A percentile compares a stretch with the other conserved stretches of the same genome.
phyloP scores from a whole-genome alignment of 2,113 vertebrate species.

The Rhizomys pruinosus region DNA sequence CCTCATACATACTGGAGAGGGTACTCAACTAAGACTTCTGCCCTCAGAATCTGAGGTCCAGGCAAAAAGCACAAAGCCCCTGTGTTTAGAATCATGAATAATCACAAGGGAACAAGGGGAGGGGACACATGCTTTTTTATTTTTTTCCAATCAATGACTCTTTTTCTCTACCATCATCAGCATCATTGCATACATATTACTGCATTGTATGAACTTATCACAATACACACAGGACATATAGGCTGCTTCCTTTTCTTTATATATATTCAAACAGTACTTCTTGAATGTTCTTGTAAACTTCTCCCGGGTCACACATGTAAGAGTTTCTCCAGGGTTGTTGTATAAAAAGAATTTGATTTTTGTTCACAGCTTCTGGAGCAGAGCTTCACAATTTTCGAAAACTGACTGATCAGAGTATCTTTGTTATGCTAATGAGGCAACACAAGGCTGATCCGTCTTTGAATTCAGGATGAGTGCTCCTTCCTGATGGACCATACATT shows the following conservation, averaged over 20 bases:
- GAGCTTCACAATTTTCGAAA: neutral
- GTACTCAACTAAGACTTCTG: neutral
- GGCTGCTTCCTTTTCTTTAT: neutral
- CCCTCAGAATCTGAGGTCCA: neutral
- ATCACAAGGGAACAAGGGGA: neutral
- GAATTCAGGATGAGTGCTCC: neutral
- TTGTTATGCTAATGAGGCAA: neutral
- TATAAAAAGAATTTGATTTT: neutral
- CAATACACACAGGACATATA: neutral
- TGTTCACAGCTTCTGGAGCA: neutral
- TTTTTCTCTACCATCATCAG: neutral
- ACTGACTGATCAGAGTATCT: neutral
- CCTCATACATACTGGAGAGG: neutral
- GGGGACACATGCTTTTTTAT: neutral
- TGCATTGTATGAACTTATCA: neutral
- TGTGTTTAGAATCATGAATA: neutral
- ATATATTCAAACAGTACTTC: neutral
- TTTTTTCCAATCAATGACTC: neutral
- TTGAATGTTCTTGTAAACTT: neutral
- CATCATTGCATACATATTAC: rapidly evolving
- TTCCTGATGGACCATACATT: neutral
- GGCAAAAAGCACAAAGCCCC: neutral
- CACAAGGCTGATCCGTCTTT: too few relatives aligned
- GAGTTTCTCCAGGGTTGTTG: neutral
- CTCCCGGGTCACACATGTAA: neutral